Conservation (phyloP, 1,140 invertebrate genomes). For the Augochlora pura region DNA sequence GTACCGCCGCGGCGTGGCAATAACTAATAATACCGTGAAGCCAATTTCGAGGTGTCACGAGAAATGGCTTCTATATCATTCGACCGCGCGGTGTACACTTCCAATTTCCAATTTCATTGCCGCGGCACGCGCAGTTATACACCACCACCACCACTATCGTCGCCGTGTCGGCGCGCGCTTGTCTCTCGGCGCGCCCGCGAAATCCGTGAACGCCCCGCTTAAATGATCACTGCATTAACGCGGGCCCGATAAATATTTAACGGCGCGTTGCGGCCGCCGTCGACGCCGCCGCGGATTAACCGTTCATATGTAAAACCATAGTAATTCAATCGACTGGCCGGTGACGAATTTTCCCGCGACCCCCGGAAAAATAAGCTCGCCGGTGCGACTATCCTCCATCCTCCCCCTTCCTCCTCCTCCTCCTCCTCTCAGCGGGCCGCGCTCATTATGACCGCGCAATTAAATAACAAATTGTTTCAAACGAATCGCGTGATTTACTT, state of each 20-base stretch:
- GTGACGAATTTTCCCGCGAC: conserved; percentile 11
- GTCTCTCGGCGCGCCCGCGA: not conserved
- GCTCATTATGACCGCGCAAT: conserved; percentile 8
- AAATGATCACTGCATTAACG: conserved; percentile 45
- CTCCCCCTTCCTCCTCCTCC: too few species aligned
- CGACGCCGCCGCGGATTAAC: conserved; percentile 8
- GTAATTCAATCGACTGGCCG: conserved; percentile 36
- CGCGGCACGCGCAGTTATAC: conserved; percentile 33
- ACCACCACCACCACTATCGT: too few species aligned
- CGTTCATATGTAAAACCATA: conserved; percentile 31
- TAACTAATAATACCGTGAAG: conserved; percentile 60
- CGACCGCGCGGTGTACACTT: conserved; percentile 51
- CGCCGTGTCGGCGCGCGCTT: too few species aligned
- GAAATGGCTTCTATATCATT: conserved; percentile 65
- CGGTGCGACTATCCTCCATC: too few species aligned
- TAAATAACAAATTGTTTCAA: conserved; percentile 4
- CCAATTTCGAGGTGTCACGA: conserved; percentile 63
- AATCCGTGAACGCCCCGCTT: conserved; percentile 30
- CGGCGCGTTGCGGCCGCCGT: not conserved
- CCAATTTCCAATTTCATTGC: conserved; percentile 62
- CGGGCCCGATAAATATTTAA: conserved; percentile 47
- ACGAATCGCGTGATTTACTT: not conserved
- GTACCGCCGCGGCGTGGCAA: conserved; percentile 32
- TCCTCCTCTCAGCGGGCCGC: too few species aligned
- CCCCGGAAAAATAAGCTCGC: not conserved